These are phyloP conservation scores for Zaprionus lineosus DNA, from an alignment of 2,888 invertebrate genomes.

Conservation along the genomic window DNA sequence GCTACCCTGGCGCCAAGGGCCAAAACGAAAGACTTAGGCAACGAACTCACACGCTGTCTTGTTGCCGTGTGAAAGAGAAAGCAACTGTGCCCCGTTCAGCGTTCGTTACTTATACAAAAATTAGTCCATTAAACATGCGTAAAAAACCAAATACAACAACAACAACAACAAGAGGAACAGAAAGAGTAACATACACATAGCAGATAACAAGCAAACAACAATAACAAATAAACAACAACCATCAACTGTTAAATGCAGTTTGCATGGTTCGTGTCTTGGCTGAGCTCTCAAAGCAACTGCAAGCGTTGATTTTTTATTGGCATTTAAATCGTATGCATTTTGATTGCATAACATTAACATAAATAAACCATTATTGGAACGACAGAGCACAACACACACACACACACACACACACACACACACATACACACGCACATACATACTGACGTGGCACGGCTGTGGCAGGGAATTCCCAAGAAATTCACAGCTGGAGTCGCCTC, in stretches of 20 bases:
- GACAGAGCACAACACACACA: conserved; percentile 23
- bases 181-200: no score
- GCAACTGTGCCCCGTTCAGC: no score
- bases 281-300: no score
- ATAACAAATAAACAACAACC: conserved; percentile 40
- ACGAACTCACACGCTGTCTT: conserved; percentile 63
- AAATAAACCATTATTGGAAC: conserved; percentile 77
- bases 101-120: conserved; percentile 51
- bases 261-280: conserved; percentile 42
- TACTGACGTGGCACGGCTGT: conserved; percentile 17
- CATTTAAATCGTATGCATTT: conserved; percentile 79
- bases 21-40: conserved; percentile 69
- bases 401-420: no score
- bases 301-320: conserved; percentile 78
- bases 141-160: conserved; percentile 58
- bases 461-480: conserved; percentile 82
- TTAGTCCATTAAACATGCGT: conserved; percentile 79
- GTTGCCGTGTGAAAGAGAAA: conserved; percentile 56
- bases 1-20: conserved; percentile 69
- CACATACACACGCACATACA: no score
- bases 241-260: conserved; percentile 62
- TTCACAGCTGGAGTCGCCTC: conserved; percentile 79
- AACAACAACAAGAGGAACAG: conserved; percentile 36
- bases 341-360: conserved; percentile 81
- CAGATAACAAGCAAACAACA: no score